Evolutionary conservation across 2,888 invertebrate species (phyloP).

Genomic region (Plutella xylostella): DNA sequence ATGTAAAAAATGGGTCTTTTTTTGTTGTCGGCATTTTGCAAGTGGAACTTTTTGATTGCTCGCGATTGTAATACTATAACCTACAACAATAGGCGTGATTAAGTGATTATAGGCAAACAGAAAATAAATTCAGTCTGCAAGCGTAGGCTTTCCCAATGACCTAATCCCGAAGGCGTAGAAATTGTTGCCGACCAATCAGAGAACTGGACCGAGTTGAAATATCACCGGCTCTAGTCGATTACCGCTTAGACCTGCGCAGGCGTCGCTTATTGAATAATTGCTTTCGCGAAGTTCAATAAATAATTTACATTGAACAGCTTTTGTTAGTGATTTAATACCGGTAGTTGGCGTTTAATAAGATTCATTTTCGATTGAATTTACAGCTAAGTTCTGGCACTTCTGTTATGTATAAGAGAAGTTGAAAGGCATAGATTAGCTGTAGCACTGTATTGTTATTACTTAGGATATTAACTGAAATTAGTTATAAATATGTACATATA

Average conservation of each 20-base stretch:
- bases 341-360: slow-evolving; percentile 17
- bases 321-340: slow-evolving; percentile 16
- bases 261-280: slow-evolving; percentile 35
- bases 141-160: slow-evolving; percentile 31
- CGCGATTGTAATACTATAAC: no score
- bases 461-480: no score
- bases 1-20: no score
- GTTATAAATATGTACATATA: no score
- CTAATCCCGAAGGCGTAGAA: slow-evolving; percentile 33
- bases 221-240: slow-evolving; percentile 33
- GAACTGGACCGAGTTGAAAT: slow-evolving; percentile 29
- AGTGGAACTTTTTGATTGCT: no score
- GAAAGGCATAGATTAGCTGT: no score
- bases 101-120: no score
- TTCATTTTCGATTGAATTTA: slow-evolving; percentile 13
- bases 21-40: no score
- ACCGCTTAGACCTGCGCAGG: slow-evolving; percentile 30
- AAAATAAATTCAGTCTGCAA: background rate
- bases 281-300: slow-evolving; percentile 24
- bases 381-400: slow-evolving; percentile 2
- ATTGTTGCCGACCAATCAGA: no score
- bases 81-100: no score
- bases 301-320: slow-evolving; percentile 17
- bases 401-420: no score
- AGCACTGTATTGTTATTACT: no score